phyloP scores from a whole-genome alignment of 2,797 vertebrate species.

The Etheostoma nigrum region DNA sequence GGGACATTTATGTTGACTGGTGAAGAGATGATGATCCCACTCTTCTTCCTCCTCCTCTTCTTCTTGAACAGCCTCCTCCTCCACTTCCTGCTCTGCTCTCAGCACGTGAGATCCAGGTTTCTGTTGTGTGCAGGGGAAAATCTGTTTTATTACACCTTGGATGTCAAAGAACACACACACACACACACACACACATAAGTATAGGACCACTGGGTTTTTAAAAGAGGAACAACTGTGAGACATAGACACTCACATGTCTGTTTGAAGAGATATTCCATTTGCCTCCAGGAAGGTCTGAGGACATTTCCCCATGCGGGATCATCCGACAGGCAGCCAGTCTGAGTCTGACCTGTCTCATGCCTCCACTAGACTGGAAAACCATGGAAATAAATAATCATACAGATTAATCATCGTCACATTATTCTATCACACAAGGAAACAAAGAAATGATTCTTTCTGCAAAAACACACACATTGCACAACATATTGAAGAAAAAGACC shows the following conservation, averaged over 20 bases:
- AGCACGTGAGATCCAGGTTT: slow-evolving; percentile 51
- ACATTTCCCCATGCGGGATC: slow-evolving; percentile 48
- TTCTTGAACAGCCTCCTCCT: slow-evolving; percentile 22
- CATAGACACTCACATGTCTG: slow-evolving; percentile 83
- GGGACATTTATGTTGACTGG: slow-evolving; percentile 77
- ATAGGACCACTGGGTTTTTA: slow-evolving; percentile 18
- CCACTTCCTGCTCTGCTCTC: slow-evolving; percentile 30
- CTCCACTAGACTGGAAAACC: slow-evolving; percentile 83
- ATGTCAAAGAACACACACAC: neutral
- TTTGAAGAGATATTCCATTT: slow-evolving; percentile 74
- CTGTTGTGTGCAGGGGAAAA: slow-evolving; percentile 69
- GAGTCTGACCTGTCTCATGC: slow-evolving; percentile 85
- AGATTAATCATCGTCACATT: slow-evolving; percentile 62
- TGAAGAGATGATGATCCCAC: slow-evolving; percentile 65
- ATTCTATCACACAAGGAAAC: slow-evolving; percentile 33
- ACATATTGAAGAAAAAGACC: neutral
- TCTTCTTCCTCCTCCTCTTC: slow-evolving; percentile 34
- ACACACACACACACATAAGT: neutral
- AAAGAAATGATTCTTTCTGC: neutral
- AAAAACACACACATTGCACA: neutral
- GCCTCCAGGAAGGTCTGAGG: slow-evolving; percentile 77
- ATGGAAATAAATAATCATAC: slow-evolving; percentile 37
- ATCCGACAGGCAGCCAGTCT: slow-evolving; percentile 88
- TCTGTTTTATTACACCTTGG: slow-evolving; percentile 6
- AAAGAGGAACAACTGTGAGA: slow-evolving; percentile 60